A percentile compares a stretch with the other conserved stretches of the same genome.
Evolutionary conservation across 2,888 invertebrate species (phyloP).

Genomic region (Dasysyrphus tricinctus): DNA sequence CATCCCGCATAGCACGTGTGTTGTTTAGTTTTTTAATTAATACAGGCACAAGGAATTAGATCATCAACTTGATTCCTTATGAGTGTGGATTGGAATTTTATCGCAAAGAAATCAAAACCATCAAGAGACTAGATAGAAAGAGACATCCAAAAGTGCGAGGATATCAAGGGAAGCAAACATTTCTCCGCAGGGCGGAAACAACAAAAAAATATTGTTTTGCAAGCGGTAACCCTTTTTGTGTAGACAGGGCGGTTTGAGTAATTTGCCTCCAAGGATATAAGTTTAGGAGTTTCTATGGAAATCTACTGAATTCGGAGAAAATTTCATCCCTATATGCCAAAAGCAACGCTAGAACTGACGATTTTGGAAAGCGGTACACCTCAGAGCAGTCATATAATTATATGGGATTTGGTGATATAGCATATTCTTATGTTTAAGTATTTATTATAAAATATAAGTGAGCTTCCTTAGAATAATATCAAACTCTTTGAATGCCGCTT

Average conservation of each 20-base stretch:
- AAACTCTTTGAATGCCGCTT: neutral
- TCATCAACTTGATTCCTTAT: constrained; percentile 65
- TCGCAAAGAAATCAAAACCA: constrained; percentile 59
- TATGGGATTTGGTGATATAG: neutral
- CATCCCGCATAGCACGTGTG: constrained; percentile 56
- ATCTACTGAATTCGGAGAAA: constrained; percentile 59
- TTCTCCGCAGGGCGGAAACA: constrained; percentile 65
- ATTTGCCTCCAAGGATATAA: constrained; percentile 30
- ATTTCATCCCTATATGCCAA: neutral
- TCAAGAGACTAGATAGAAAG: constrained; percentile 16
- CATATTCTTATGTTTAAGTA: neutral
- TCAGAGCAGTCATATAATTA: neutral
- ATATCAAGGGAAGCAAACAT: constrained; percentile 43
- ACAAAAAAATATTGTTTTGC: constrained; percentile 12
- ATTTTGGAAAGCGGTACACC: neutral
- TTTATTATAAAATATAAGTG: too few species aligned
- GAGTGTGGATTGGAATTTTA: constrained; percentile 69
- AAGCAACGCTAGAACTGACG: neutral
- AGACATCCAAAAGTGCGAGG: constrained; percentile 35
- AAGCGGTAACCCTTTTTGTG: constrained; percentile 68
- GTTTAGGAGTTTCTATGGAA: constrained; percentile 58
- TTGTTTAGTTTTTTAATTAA: constrained; percentile 66
- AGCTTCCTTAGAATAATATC: too few species aligned
- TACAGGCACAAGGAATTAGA: constrained; percentile 57
- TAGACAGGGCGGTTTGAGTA: constrained; percentile 52